Base-by-base conservation (phyloP, 1,140 invertebrate species). In the Psix sp. region DNA sequence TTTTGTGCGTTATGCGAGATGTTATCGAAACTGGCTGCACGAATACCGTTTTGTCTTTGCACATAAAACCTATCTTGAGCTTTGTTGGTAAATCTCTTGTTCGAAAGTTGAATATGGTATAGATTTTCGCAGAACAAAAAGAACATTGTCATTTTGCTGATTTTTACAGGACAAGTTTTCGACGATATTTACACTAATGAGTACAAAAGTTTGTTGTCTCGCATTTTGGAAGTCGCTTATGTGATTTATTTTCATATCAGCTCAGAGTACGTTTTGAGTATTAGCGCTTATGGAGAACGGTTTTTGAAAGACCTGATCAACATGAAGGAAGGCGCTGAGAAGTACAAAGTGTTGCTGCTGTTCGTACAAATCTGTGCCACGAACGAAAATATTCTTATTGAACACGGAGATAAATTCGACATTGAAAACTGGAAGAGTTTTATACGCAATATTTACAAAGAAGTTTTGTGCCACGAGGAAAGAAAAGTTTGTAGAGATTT, bases 311-410 rank as follows among this genome's bases (percentile, higher is more conserved):
- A 62, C 33, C 26, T 76, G 14, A 56, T 76, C 10, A 46, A 62
- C 3, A 67, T 67, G 42, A 56, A 43, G 13, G 38, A 66, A 14
- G 45, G 62, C 11, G 29, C 18, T 0, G 56, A 62, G 31, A 67
- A 76, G 33, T 62, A 76, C 15, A 56, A 52, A 43, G 39, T 76
- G 5, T 29, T 76, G 3, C 14, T 26, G 2, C 31, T 71, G 13
- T 76, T 76, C 13, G 31, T 71, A 0, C 52, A 67, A 24, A 43
- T 29, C 35, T 71, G 71, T 42, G 31, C 13, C 1, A 17, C 49
- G n/a, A 67, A 67, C 35, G 17, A 65, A 13, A 16, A 3, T 7
- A 57, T 46, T 40, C 26, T 62, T 17, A 2, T 16, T 2, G 16
- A 56, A 1, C 24, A 49, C 7, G 5, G 39, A 5, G 45, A 45